Conservation (phyloP, 2,888 invertebrate genomes). For the Dryadula phaetusa region DNA sequence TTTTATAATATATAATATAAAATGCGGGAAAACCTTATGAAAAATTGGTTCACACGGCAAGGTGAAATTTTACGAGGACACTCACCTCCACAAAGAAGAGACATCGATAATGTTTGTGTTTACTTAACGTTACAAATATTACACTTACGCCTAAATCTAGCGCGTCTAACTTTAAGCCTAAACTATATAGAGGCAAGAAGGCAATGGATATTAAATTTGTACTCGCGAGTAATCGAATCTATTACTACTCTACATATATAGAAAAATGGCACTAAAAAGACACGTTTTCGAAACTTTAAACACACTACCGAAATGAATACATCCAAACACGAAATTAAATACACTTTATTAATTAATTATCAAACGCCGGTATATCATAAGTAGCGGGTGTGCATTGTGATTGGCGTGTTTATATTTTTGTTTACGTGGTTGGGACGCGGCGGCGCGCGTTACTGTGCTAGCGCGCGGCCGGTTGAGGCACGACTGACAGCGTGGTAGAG, state of each 20-base stretch:
- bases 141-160: slow-evolving; percentile 59
- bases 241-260: slow-evolving; percentile 58
- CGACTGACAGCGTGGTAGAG: slow-evolving; percentile 49
- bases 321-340: slow-evolving; percentile 72
- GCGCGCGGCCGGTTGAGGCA: slow-evolving; percentile 52
- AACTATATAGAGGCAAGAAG: slow-evolving; percentile 73
- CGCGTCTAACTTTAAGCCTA: slow-evolving; percentile 71
- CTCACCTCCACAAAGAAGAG: slow-evolving; percentile 81
- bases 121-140: slow-evolving; percentile 53
- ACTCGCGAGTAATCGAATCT: slow-evolving; percentile 75
- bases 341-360: slow-evolving; percentile 51
- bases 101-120: slow-evolving; percentile 66
- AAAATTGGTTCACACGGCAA: slow-evolving; percentile 48
- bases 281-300: slow-evolving; percentile 64
- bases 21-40: slow-evolving; percentile 37
- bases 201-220: slow-evolving; percentile 79
- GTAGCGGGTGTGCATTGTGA: slow-evolving; percentile 64
- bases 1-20: slow-evolving; percentile 12
- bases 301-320: slow-evolving; percentile 70
- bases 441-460: slow-evolving; percentile 50
- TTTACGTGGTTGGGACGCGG: slow-evolving; percentile 63
- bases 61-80: slow-evolving; percentile 50
- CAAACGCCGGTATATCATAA: slow-evolving; percentile 62
- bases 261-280: slow-evolving; percentile 82
- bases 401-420: slow-evolving; percentile 67